A percentile compares a stretch with the other conserved stretches of the same genome.
Conservation (phyloP, 2,797 vertebrate species). For the Phrynocephalus forsythii region DNA sequence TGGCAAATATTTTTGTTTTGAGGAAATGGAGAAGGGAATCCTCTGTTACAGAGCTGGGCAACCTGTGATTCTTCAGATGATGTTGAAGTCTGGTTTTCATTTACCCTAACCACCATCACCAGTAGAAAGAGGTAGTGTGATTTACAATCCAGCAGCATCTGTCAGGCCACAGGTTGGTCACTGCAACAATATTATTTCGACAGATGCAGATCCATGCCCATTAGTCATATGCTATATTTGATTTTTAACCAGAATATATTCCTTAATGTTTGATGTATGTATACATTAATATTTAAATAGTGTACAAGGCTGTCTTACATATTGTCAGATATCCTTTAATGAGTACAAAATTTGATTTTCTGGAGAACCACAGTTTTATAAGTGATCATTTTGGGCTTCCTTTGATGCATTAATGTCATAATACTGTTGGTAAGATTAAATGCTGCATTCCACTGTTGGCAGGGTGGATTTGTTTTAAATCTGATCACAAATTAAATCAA, state of each 20-base stretch:
- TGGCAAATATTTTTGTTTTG: neutral
- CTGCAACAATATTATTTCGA: neutral
- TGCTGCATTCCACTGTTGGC: too few relatives aligned
- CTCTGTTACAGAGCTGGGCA: neutral
- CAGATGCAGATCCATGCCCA: neutral
- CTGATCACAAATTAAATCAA: too few relatives aligned
- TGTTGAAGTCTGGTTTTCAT: neutral
- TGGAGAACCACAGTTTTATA: too few relatives aligned
- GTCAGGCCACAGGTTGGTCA: neutral
- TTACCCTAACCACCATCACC: neutral
- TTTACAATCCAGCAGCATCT: neutral
- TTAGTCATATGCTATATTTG: neutral
- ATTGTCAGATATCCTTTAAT: too few relatives aligned
- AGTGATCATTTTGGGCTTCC: too few relatives aligned
- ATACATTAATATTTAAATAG: too few relatives aligned
- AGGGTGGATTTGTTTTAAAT: too few relatives aligned
- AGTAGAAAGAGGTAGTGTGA: neutral
- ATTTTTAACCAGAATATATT: neutral
- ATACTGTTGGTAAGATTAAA: too few relatives aligned
- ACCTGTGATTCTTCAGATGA: neutral
- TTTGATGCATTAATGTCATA: too few relatives aligned
- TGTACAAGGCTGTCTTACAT: too few relatives aligned
- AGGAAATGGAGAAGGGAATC: neutral
- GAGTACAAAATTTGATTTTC: too few relatives aligned
- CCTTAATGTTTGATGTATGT: too few relatives aligned